Conservation (phyloP, 2,797 vertebrate species). For the Otolemur crassicaudatus region DNA sequence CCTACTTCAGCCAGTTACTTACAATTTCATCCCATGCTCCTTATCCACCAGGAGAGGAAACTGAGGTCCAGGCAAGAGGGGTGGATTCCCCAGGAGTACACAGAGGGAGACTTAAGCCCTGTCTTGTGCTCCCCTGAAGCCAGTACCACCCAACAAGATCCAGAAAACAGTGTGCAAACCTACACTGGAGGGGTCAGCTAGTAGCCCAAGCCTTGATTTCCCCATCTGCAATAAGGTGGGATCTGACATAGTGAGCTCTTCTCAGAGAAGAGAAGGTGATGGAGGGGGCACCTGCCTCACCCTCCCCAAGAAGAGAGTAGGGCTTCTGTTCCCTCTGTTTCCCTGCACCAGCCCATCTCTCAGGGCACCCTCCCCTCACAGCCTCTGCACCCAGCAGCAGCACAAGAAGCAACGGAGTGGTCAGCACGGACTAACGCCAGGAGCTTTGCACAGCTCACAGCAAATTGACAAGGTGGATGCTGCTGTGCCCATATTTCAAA, state of each 20-base stretch:
- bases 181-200: rapidly evolving
- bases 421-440: background rate
- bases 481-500: background rate
- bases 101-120: background rate
- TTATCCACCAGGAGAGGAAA: background rate
- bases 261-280: too few relatives aligned
- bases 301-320: background rate
- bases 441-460: too few relatives aligned
- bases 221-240: background rate
- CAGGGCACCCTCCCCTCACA: background rate
- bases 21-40: background rate
- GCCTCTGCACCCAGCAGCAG: background rate
- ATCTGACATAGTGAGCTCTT: background rate
- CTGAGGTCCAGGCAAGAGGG: background rate
- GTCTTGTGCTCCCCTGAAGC: background rate
- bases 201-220: background rate
- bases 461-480: rapidly evolving
- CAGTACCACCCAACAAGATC: background rate
- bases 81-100: too few relatives aligned
- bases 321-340: background rate
- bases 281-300: background rate
- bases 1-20: background rate
- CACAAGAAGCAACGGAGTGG: background rate
- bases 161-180: background rate
- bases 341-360: background rate